Percentiles rank a stretch among this genome's conserved stretches.
Conservation (phyloP, 1,140 invertebrate genomes). For the Trichoplusia ni region DNA sequence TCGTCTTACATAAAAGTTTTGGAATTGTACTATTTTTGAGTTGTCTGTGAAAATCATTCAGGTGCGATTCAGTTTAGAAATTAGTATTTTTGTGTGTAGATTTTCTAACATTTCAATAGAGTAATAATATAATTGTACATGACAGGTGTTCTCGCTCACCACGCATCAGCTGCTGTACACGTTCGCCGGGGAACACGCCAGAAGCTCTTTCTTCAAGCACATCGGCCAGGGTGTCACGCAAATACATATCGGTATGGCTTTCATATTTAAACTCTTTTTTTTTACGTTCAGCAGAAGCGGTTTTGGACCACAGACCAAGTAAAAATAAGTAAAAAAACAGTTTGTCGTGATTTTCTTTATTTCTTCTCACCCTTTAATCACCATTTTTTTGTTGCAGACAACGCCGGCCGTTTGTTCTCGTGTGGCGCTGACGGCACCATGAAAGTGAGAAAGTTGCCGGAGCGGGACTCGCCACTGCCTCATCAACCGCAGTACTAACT, state of each 20-base stretch:
- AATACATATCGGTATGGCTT: slow-evolving; percentile 86
- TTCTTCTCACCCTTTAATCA: background rate
- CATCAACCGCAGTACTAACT: slow-evolving; percentile 52
- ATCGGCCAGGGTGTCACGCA: slow-evolving; percentile 98
- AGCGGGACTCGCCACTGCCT: slow-evolving; percentile 81
- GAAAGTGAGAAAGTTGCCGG: slow-evolving; percentile 96
- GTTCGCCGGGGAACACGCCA: slow-evolving; percentile 95
- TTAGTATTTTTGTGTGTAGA: too few species aligned
- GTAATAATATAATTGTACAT: too few species aligned
- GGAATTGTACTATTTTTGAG: too few species aligned
- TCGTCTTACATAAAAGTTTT: too few species aligned
- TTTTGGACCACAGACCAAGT: too few species aligned
- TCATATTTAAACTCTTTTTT: background rate
- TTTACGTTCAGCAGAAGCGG: too few species aligned
- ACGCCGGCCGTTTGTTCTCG: slow-evolving; percentile 93
- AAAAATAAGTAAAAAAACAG: too few species aligned
- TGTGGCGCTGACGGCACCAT: slow-evolving; percentile 99
- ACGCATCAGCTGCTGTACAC: slow-evolving; percentile 92
- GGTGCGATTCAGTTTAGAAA: too few species aligned
- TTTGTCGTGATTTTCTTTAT: too few species aligned
- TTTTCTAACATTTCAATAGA: too few species aligned
- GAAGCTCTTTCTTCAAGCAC: slow-evolving; percentile 97
- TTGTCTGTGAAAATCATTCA: too few species aligned
- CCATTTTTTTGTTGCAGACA: slow-evolving; percentile 80
- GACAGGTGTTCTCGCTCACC: slow-evolving; percentile 96